Base-by-base conservation (phyloP, 2,113 vertebrate species). In the Colaptes auratus region DNA sequence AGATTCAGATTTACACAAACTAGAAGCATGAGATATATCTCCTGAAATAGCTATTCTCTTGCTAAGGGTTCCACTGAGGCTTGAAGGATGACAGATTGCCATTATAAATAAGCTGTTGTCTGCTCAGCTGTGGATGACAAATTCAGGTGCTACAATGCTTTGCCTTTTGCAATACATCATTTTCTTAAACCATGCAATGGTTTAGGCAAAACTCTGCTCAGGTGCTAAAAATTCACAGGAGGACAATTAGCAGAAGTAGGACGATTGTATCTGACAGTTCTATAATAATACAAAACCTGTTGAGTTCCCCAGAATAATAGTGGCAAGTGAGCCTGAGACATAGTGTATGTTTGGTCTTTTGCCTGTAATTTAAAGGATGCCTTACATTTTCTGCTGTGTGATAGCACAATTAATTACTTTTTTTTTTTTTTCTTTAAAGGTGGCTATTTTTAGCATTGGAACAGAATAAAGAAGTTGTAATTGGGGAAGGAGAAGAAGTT, bases 231-330 rank as follows among this genome's bases (percentile, higher is more conserved):
- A 94, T 86, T 92, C 92, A 94, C 87, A 82, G 48, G 88, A 94
- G 77, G 85, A 88, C 75, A 94, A 96, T 97, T 96, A 97, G 67
- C 50, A 89, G 82, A 96, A 96, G 66, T 85, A 96, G 72, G 80
- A 60, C 12, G 0, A 96, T 90, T 95, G 44, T 61, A 69, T 94
- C 67, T 90, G 94, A 94, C 86, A 96, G 74, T 85, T 96, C 73
- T 93, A 23, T 78, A 88, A 86, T 86, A 89, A 95, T 72, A 63
- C 0, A 7, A 89, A 75, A 50, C n/a, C 67, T 74, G 10, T 5
- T 80, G 79, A 77, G 33, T 52, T 75, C 42, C 65, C 30, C 25
- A 72, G 91, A 89, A 89, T 74, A 94, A 87, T 31, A 80, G 63
- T n/a, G 50, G 15, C 33, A 64, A 83, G 59, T 75, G 90, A 95